These are phyloP conservation scores for Callithrix jacchus DNA, from an alignment of 2,113 vertebrate genomes.

Conservation along the genomic window DNA sequence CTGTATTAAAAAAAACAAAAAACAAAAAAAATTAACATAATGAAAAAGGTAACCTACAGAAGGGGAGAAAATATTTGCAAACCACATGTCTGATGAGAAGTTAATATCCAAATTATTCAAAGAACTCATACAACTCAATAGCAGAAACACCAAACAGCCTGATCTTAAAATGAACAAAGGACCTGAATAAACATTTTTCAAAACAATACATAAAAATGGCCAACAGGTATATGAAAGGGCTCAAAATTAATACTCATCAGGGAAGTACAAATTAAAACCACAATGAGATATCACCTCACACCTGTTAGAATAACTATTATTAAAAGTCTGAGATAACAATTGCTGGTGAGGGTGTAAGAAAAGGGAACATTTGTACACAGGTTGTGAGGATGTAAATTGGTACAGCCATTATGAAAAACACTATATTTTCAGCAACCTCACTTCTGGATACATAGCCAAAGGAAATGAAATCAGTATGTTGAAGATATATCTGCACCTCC, in stretches of 20 bases:
- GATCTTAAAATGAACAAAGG: not conserved
- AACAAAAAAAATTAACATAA: not conserved
- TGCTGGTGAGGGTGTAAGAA: not conserved
- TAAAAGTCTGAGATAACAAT: not conserved
- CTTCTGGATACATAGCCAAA: not conserved
- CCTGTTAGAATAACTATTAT: not conserved
- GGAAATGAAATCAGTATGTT: not conserved
- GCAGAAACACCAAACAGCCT: not conserved
- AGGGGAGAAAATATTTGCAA: not conserved
- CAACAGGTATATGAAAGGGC: not conserved
- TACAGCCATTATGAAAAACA: not conserved
- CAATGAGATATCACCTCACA: not conserved
- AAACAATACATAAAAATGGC: not conserved
- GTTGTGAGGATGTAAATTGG: not conserved
- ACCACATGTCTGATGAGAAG: not conserved
- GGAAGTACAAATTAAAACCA: not conserved
- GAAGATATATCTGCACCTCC: not conserved
- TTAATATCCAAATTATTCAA: not conserved
- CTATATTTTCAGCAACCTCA: not conserved
- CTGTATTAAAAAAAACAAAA: not conserved
- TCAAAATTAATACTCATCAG: not conserved
- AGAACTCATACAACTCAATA: not conserved
- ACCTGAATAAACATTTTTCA: not conserved
- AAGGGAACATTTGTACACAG: not conserved
- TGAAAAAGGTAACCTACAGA: not conserved